These are phyloP conservation scores for Catocala sponsa DNA, from an alignment of 2,888 invertebrate species.

Conservation along the genomic window DNA sequence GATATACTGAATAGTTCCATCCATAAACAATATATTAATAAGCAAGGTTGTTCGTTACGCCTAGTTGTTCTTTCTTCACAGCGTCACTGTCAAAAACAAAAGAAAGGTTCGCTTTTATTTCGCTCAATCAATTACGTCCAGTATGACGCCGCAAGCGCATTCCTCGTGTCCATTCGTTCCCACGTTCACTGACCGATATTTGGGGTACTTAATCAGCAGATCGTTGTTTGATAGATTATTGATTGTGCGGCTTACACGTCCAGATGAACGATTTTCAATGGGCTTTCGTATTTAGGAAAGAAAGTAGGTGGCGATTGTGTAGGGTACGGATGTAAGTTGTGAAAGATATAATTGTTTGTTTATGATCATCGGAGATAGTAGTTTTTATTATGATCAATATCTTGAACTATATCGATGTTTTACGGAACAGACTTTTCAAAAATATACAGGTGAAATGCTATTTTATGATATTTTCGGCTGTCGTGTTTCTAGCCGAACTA, in stretches of 20 bases:
- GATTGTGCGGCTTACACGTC: conserved; percentile 62
- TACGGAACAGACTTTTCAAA: too few species aligned
- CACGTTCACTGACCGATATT: conserved; percentile 73
- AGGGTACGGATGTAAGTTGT: conserved; percentile 16
- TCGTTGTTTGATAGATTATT: conserved; percentile 81
- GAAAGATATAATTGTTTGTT: conserved; percentile 15
- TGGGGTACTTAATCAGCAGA: conserved; percentile 74
- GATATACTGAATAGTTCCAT: too few species aligned
- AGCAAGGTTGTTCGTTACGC: background rate
- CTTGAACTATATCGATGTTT: too few species aligned
- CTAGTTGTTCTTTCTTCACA: background rate
- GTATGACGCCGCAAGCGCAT: conserved; percentile 41
- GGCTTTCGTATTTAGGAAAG: conserved; percentile 54
- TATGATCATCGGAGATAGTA: conserved; percentile 10
- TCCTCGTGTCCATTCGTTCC: conserved; percentile 58
- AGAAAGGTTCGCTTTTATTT: conserved; percentile 42
- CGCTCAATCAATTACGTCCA: conserved; percentile 43
- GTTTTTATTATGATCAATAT: background rate
- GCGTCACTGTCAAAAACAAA: conserved; percentile 11
- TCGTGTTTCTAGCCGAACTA: too few species aligned
- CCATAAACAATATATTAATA: background rate
- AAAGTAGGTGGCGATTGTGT: conserved; percentile 52
- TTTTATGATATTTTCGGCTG: too few species aligned
- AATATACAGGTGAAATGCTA: too few species aligned
- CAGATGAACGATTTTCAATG: conserved; percentile 70